These are phyloP conservation scores for Dromococcyx pavoninus DNA, from an alignment of 2,797 vertebrate genomes.

Conservation along the genomic window DNA sequence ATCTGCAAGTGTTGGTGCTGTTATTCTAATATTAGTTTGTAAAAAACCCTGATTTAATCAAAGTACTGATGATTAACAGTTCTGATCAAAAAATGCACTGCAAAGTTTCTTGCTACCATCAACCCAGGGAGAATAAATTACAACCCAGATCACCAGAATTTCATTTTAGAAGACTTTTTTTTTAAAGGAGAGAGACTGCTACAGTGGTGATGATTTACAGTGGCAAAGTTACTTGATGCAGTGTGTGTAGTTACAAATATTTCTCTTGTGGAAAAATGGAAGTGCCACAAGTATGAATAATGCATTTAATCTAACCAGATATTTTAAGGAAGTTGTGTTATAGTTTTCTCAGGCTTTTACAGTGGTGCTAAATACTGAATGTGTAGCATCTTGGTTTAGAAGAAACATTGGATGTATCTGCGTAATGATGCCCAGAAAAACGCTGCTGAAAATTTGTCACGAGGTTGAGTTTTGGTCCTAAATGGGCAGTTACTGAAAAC, in stretches of 20 bases:
- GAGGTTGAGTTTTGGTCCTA: background rate
- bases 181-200: background rate
- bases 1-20: background rate
- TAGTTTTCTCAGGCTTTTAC: background rate
- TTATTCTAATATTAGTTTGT: background rate
- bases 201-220: background rate
- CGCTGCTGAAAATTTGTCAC: background rate
- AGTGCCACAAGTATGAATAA: background rate
- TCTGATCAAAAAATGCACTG: background rate
- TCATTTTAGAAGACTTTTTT: background rate
- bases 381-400: background rate
- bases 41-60: background rate
- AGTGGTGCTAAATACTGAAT: background rate
- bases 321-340: background rate
- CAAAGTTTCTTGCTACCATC: background rate
- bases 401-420: background rate
- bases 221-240: background rate
- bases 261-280: background rate
- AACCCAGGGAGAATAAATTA: background rate
- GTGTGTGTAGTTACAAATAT: background rate
- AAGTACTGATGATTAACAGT: background rate
- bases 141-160: background rate
- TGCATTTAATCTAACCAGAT: background rate
- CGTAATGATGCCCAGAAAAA: background rate
- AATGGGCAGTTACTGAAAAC: background rate